Base-by-base conservation (phyloP, 2,888 invertebrate species). In the Timema cristinae region DNA sequence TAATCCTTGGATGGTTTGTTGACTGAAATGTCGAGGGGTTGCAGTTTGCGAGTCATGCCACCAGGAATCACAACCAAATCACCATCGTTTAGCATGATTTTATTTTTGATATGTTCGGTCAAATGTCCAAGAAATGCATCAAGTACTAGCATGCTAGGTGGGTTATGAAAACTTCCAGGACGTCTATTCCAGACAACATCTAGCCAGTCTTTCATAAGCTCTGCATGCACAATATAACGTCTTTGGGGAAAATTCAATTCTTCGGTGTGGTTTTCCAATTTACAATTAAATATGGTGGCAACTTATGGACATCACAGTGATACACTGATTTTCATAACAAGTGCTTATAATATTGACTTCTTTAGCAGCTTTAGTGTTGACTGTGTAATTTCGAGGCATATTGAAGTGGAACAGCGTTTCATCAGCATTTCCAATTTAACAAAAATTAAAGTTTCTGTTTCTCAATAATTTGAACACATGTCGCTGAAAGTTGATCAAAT, bases 151-250 rank as follows among this genome's bases (percentile, higher is more conserved):
- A 72, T 73, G 71, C 72, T n/a, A 15, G 56, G 10, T 66, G 13
- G n/a, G 51, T 54, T 63, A 48, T 73, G 51, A 32, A 74, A 71
- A n/a, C 69, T 72, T 32, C 69, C 73, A 56, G 74, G 72, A 52
- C 73, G 68, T 15, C 69, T 50, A 49, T 67, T 50, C 74, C 76
- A 72, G 59, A 76, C 70, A 54, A 68, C 69, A 51, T 66, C 71
- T 32, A 73, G 68, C 74, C 74, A 75, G 67, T 74, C 75, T 54
- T 70, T 51, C 71, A 76, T 69, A 11, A 76, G 51, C 9, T 75
- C 66, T 16, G 66, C n/a, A 74, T 13, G 72, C 61, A 68, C 73
- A 67, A n/a, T n/a, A 50, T 15, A 75, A 56, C 47, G 67, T 69
- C 10, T 70, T 50, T 32, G 32, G 32, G 32, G 32, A 32, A 32